phyloP scores from a whole-genome alignment of 2,113 vertebrate genomes.

The Chlorodrepanis virens region DNA sequence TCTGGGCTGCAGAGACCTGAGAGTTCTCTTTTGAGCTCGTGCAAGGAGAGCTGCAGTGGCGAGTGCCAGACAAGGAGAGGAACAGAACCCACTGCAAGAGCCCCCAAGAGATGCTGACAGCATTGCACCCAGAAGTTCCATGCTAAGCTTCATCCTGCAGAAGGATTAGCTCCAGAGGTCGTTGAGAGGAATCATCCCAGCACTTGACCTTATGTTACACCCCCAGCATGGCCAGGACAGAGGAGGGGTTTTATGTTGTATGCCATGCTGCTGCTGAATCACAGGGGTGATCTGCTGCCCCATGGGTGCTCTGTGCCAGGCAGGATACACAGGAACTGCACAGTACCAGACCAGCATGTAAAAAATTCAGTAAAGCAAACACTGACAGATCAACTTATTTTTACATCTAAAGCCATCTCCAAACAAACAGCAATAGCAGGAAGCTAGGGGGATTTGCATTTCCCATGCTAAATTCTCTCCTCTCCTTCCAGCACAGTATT shows the following conservation, averaged over 20 bases:
- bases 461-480: background rate
- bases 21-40: rapidly evolving
- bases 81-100: background rate
- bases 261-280: background rate
- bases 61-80: background rate
- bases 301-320: background rate
- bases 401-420: background rate
- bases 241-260: background rate
- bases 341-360: background rate
- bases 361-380: background rate
- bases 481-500: background rate
- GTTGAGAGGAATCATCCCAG: rapidly evolving
- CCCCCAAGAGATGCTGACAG: rapidly evolving
- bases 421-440: background rate
- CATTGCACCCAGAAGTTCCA: background rate
- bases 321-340: background rate
- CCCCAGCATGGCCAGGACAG: rapidly evolving
- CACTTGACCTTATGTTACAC: rapidly evolving
- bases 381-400: background rate
- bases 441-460: background rate
- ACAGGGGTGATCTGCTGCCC: background rate
- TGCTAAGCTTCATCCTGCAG: rapidly evolving
- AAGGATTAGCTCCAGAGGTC: background rate
- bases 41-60: background rate
- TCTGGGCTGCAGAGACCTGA: background rate